Percentiles rank a stretch among this genome's conserved stretches.
These are phyloP conservation scores for Stenopsyche tienmushanensis DNA, from an alignment of 1,140 invertebrate genomes.

Conservation along the genomic window DNA sequence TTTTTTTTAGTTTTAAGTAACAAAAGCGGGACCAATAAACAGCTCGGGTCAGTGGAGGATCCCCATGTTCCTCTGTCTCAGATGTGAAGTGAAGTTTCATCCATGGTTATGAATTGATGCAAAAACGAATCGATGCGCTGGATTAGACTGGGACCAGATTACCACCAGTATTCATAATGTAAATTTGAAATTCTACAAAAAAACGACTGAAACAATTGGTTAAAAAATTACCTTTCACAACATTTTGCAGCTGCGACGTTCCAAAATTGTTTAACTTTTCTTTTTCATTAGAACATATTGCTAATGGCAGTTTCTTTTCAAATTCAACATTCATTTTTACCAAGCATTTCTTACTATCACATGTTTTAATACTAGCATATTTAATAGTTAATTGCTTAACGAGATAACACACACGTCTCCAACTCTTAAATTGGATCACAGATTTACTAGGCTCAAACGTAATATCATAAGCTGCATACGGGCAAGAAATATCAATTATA, in stretches of 20 bases:
- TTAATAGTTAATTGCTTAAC: too few relatives aligned
- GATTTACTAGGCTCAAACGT: conserved; percentile 56
- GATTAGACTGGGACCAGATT: too few relatives aligned
- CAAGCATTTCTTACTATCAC: conserved; percentile 4
- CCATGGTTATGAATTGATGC: too few relatives aligned
- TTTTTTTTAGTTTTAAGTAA: too few relatives aligned
- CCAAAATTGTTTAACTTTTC: conserved; percentile 38
- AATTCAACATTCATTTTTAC: background rate
- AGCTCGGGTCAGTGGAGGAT: too few relatives aligned
- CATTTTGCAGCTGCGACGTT: conserved; percentile 42
- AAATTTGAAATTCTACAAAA: too few relatives aligned
- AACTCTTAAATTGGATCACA: conserved; percentile 59
- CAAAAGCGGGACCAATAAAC: too few relatives aligned
- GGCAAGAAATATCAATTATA: conserved; percentile 58
- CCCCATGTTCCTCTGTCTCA: too few relatives aligned
- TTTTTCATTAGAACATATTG: conserved; percentile 3
- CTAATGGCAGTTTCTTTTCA: conserved; percentile 2
- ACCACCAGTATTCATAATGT: too few relatives aligned
- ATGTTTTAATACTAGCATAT: background rate
- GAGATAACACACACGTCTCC: conserved; percentile 50
- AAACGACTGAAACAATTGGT: too few relatives aligned
- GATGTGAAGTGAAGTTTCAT: too few relatives aligned
- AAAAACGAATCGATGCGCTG: too few relatives aligned
- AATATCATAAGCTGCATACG: conserved; percentile 55
- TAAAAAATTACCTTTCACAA: conserved; percentile 38